phyloP scores from a whole-genome alignment of 1,140 invertebrate genomes.

The Magallana angulata region DNA sequence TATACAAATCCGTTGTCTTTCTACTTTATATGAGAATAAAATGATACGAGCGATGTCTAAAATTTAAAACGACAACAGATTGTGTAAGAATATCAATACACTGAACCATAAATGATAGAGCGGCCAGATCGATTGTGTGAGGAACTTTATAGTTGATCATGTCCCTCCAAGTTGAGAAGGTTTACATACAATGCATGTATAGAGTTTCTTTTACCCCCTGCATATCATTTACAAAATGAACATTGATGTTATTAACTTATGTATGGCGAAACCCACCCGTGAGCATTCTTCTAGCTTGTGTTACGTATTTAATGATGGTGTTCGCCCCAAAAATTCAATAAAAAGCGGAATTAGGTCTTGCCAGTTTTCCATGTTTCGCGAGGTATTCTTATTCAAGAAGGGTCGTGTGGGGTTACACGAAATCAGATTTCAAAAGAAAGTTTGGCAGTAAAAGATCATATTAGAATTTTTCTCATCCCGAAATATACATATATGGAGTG shows the following conservation, averaged over 20 bases:
- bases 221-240: slow-evolving; percentile 26
- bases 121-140: background rate
- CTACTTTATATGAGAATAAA: background rate
- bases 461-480: slow-evolving; percentile 5
- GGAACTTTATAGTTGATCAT: background rate
- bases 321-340: slow-evolving; percentile 16
- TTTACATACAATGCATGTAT: background rate
- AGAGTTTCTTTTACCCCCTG: background rate
- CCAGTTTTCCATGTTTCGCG: background rate
- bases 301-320: slow-evolving; percentile 12
- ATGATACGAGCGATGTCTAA: background rate
- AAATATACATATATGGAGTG: background rate
- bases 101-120: too few relatives aligned
- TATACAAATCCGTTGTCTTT: too few relatives aligned
- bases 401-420: background rate
- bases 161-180: background rate
- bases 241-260: slow-evolving; percentile 21
- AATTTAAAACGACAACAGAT: background rate
- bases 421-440: slow-evolving; percentile 15
- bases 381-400: background rate
- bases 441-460: background rate
- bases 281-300: background rate
- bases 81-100: background rate
- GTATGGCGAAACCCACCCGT: slow-evolving; percentile 7
- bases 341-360: background rate